These are phyloP conservation scores for Drosophila maculinotata DNA, from an alignment of 2,888 invertebrate genomes.

Conservation along the genomic window DNA sequence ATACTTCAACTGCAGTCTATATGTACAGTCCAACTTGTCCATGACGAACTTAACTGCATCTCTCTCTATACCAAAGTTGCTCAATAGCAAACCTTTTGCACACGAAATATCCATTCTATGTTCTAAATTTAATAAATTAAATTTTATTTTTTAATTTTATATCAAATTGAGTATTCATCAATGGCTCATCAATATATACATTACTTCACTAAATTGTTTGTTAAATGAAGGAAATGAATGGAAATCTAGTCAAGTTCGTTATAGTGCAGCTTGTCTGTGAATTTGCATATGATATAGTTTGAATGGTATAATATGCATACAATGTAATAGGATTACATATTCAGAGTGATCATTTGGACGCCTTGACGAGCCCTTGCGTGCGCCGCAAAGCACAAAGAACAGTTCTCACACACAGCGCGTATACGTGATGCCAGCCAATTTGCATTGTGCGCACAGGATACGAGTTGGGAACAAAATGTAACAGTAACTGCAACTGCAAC, in stretches of 20 bases:
- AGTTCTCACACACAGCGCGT: slow-evolving; percentile 5
- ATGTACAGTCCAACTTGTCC: neutral
- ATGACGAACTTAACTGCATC: neutral
- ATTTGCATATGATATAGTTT: slow-evolving; percentile 1
- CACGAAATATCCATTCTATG: too few relatives aligned
- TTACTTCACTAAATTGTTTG: too few relatives aligned
- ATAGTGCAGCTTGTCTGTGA: neutral
- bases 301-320: slow-evolving; percentile 1
- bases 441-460: slow-evolving; percentile 36
- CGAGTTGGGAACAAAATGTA: neutral
- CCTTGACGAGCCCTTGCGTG: slow-evolving; percentile 29
- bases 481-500: neutral
- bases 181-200: too few relatives aligned
- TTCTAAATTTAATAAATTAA: too few relatives aligned
- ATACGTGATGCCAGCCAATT: slow-evolving; percentile 25
- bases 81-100: too few relatives aligned
- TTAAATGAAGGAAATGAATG: neutral
- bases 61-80: too few relatives aligned
- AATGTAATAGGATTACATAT: neutral
- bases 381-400: neutral
- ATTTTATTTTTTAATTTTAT: too few relatives aligned
- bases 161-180: too few relatives aligned
- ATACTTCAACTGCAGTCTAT: neutral
- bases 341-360: neutral
- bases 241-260: neutral